Base-by-base conservation (phyloP, 2,113 vertebrate genomes). In the Camelus bactrianus region DNA sequence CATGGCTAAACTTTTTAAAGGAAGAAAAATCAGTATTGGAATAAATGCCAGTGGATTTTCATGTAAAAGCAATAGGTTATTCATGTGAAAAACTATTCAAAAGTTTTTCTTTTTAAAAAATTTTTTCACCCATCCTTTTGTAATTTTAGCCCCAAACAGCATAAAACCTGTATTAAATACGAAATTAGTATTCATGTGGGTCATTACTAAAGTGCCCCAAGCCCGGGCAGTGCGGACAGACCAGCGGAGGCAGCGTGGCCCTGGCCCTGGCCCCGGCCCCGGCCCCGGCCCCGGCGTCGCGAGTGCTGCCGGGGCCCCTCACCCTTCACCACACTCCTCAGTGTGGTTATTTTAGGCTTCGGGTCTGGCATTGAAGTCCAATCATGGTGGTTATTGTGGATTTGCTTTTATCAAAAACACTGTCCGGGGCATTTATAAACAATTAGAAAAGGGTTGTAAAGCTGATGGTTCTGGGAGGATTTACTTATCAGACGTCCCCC, bases 271-370 rank as follows among this genome's bases (percentile, higher is more conserved):
- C 20, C 35, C 5, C 12, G 3, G 48, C 13, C 5, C 5, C 12
- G 3, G 48, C 13, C 5, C 12, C 3, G 73, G 42, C 56, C 2
- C 8, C 32, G 8, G 16, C 20, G 8, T 4, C 64, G 16, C 9
- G 8, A 26, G 10, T 48, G 9, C 35, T 72, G 46, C 24, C 4
- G 9, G 6, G 64, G 46, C 4, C 2, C 38, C 28, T 67, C 35
- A 3, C 13, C 28, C n/a, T 11, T 84, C 3, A 4, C 60, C 17
- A 0, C 1, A 2, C 56, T 28, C 8, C 65, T 28, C 1, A 8
- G 2, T 9, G 0, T 24, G 20, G 77, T 67, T 60, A 20, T 48
- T 54, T 32, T 52, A 89, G 65, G 32, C 64, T 60, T 64, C 17
- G 15, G 3, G 13, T 70, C 46, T 82, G 84, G 7, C 38, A 76